phyloP scores from a whole-genome alignment of 2,113 vertebrate genomes.

The Equus przewalskii region DNA sequence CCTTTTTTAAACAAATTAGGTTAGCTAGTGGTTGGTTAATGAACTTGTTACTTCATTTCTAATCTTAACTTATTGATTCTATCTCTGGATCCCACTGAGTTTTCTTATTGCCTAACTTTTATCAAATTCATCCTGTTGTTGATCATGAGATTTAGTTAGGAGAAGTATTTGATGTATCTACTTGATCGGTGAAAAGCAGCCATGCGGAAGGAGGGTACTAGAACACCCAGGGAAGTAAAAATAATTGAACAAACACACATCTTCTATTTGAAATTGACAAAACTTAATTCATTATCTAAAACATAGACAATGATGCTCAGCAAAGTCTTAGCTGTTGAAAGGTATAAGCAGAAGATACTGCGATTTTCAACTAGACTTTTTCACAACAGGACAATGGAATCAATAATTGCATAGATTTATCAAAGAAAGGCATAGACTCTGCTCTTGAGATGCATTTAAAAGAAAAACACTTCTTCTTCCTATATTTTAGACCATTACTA shows the following conservation, averaged over 20 bases:
- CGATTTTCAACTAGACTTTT: background rate
- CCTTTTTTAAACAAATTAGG: background rate
- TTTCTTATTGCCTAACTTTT: background rate
- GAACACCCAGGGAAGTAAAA: background rate
- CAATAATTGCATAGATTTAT: background rate
- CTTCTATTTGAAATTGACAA: background rate
- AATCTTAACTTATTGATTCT: background rate
- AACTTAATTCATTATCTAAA: background rate
- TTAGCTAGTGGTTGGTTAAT: background rate
- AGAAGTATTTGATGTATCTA: background rate
- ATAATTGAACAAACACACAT: background rate
- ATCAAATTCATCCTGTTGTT: background rate
- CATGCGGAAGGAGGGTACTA: fast-evolving
- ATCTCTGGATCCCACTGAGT: background rate
- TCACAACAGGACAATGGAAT: background rate
- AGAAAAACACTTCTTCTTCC: background rate
- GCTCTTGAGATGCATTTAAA: background rate
- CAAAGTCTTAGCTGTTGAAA: background rate
- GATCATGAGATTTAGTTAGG: background rate
- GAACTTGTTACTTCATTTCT: background rate
- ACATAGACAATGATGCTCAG: background rate
- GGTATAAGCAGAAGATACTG: background rate
- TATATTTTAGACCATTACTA: background rate
- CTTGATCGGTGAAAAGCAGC: background rate
- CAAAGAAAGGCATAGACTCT: background rate